phyloP scores from a whole-genome alignment of 37 sponge, comb jelly and placozoan genomes.

The Ephydatia muelleri region DNA sequence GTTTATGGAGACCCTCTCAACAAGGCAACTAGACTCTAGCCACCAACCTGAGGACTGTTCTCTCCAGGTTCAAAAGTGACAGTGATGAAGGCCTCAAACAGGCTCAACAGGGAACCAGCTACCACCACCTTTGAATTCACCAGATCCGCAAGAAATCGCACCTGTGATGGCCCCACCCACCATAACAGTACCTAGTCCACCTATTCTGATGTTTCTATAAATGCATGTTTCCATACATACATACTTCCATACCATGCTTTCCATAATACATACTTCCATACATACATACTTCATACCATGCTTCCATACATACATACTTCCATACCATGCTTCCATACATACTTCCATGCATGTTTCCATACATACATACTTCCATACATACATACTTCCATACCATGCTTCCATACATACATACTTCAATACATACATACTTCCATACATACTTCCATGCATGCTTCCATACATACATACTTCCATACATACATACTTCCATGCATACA shows the following conservation, averaged over 20 bases:
- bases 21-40: neutral
- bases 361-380: no score
- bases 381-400: no score
- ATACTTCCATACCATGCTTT: neutral
- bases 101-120: conserved; percentile 67
- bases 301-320: neutral
- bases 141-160: conserved; percentile 91
- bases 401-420: neutral
- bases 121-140: conserved; percentile 83
- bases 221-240: neutral
- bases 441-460: no score
- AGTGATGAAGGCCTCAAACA: conserved; percentile 86
- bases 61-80: conserved; percentile 76
- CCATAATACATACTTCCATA: no score
- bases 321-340: neutral
- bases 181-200: neutral
- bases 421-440: neutral
- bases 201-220: neutral
- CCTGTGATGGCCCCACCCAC: conserved; percentile 11
- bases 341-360: no score
- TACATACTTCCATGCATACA: neutral
- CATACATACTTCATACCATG: no score
- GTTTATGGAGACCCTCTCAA: neutral
- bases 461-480: neutral
- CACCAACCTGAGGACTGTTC: conserved; percentile 81